These are phyloP conservation scores for Catocala sponsa DNA, from an alignment of 2,888 invertebrate genomes.

Conservation along the genomic window DNA sequence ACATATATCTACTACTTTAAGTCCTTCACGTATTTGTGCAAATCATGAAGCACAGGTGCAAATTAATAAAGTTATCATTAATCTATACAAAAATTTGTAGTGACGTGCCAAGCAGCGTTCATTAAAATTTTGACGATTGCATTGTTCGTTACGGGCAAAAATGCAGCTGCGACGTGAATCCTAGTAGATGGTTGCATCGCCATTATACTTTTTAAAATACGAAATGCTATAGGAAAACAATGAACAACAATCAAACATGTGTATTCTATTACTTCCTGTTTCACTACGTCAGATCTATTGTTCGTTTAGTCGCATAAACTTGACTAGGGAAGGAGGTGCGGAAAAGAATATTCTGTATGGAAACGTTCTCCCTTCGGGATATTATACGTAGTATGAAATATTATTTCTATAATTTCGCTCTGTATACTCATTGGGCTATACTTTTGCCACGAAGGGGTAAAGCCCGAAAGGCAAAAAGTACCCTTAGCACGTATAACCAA, in stretches of 20 bases:
- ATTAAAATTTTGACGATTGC: no score
- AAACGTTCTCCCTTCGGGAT: conserved; percentile 23
- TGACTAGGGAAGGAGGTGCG: conserved; percentile 1
- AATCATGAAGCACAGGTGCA: no score
- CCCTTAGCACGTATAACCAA: conserved; percentile 36
- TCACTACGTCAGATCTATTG: conserved; percentile 7
- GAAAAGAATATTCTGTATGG: conserved; percentile 11
- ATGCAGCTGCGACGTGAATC: no score
- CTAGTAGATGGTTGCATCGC: no score
- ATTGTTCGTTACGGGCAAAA: no score
- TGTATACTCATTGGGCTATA: conserved; percentile 34
- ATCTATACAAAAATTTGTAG: no score
- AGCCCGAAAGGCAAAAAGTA: conserved; percentile 4
- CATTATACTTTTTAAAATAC: background rate
- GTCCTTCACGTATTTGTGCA: no score
- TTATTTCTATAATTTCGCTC: conserved; percentile 47
- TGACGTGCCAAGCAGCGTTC: no score
- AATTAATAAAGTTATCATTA: no score
- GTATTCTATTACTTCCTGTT: conserved; percentile 12
- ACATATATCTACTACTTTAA: no score
- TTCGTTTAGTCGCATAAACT: conserved; percentile 8
- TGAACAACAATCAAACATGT: conserved; percentile 9
- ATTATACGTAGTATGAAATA: conserved; percentile 38
- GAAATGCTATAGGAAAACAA: conserved; percentile 2
- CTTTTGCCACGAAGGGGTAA: conserved; percentile 25